These are phyloP conservation scores for Pogoniulus pusillus DNA, from an alignment of 2,797 vertebrate species.

Conservation along the genomic window DNA sequence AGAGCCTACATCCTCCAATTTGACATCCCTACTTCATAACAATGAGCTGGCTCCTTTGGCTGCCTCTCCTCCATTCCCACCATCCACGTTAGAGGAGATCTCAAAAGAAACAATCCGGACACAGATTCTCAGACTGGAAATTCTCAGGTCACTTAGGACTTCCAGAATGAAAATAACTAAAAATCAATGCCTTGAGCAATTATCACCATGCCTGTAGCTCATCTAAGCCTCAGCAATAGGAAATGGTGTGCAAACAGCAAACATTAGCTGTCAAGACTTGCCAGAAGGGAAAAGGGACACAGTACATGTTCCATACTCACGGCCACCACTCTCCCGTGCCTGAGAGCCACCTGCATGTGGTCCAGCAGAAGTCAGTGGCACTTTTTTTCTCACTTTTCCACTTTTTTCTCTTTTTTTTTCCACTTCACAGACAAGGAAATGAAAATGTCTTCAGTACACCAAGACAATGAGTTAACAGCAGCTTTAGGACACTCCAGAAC, in stretches of 20 bases:
- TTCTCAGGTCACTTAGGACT: neutral
- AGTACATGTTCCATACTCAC: neutral
- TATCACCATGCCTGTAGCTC: neutral
- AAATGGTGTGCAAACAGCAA: neutral
- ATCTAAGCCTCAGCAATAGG: neutral
- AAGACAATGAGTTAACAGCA: neutral
- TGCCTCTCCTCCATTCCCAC: accelerated
- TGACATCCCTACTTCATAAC: neutral
- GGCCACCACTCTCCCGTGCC: neutral
- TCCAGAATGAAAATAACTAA: neutral
- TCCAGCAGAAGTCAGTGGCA: neutral
- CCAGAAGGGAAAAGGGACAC: neutral
- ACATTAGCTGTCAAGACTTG: neutral
- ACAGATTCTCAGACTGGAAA: neutral
- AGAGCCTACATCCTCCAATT: neutral
- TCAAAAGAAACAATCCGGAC: neutral
- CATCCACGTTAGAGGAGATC: accelerated
- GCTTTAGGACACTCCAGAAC: neutral
- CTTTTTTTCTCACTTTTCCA: neutral
- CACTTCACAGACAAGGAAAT: neutral
- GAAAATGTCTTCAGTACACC: neutral
- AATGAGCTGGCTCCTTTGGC: neutral
- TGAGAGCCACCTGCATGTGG: neutral
- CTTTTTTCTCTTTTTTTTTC: no score
- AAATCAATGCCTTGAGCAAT: constrained; percentile 7